Conservation (phyloP, 2,888 invertebrate species). For the Rhimphoctona megacephalus region DNA sequence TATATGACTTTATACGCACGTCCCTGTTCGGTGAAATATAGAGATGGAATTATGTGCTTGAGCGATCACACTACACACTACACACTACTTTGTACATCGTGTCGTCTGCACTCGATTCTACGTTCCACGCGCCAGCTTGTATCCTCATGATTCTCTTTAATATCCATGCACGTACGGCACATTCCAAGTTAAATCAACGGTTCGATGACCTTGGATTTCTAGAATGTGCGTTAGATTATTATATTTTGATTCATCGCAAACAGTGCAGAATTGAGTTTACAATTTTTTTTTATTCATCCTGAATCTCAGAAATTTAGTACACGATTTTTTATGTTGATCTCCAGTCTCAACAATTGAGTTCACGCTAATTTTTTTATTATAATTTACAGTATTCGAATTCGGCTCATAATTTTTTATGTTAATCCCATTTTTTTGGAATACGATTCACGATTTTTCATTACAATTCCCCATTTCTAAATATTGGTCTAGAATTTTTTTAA, state of each 20-base stretch:
- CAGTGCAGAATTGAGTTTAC: too few species aligned
- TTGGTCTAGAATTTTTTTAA: too few species aligned
- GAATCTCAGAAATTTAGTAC: too few species aligned
- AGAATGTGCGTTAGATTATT: neutral
- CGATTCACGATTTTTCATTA: too few species aligned
- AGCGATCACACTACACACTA: conserved; percentile 6
- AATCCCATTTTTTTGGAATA: too few species aligned
- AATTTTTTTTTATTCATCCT: too few species aligned
- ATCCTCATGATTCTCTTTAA: neutral
- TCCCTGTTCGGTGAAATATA: conserved; percentile 37
- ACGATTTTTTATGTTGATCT: too few species aligned
- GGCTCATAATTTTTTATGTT: too few species aligned
- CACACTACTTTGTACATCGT: conserved; percentile 35
- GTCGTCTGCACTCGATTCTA: conserved; percentile 49
- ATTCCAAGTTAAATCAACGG: neutral
- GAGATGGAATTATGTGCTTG: conserved; percentile 12
- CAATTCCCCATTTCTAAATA: too few species aligned
- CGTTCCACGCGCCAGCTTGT: conserved; percentile 19
- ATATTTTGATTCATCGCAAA: neutral
- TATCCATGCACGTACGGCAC: neutral
- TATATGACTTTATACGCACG: conserved; percentile 19
- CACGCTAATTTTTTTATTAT: too few species aligned
- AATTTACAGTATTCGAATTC: too few species aligned
- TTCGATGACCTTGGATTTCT: neutral
- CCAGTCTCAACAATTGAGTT: too few species aligned